Base-by-base conservation (phyloP, 1,140 invertebrate genomes). In the Sitophilus oryzae region DNA sequence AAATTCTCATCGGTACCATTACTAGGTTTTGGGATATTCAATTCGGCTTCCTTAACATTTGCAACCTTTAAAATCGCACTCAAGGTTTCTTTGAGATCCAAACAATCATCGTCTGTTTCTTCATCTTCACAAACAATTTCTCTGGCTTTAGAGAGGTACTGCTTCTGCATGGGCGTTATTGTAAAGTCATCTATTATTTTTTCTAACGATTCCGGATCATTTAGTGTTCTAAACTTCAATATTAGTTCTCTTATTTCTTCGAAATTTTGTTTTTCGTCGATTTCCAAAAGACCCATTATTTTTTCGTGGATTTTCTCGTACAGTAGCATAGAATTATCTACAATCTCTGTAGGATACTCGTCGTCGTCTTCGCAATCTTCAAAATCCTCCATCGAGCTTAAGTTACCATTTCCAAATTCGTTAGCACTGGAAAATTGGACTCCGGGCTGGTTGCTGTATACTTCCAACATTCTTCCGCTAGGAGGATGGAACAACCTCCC, bases 361-460 rank as follows among this genome's bases (percentile, higher is more conserved):
- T 5, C n/a, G 21, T 36, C 35, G 3, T 15, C 46, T 30, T 40
- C 9, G 11, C 1, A 14, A n/a, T 23, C 10, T 3, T 10, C 9
- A 9, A 53, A 22, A 16, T 59, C 49, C 46, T 59, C 50, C 0
- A 54, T 37, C 3, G 53, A 38, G 11, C 34, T 16, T n/a, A 56
- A 35, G 3, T 43, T 53, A 25, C 59, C 62, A 44, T 47, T 55
- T 16, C 64, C 60, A 35, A 69, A 63, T n/a, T 66, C 45, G 36
- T 60, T 64, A 21, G 22, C 64, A 65, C 86, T 88, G 58, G 88
- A 87, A 56, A 91, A 79, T 60, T 88, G 82, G 23, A 89, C 74
- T 3, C 85, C 86, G 1, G 82, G 82, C 61, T 89, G 85, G 66
- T 85, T 82, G 3, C 83, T 82, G 34, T 74, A 77, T 2, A 88